Evolutionary conservation across 2,888 invertebrate species (phyloP).

Genomic region (Ditylenchus weischeri): DNA sequence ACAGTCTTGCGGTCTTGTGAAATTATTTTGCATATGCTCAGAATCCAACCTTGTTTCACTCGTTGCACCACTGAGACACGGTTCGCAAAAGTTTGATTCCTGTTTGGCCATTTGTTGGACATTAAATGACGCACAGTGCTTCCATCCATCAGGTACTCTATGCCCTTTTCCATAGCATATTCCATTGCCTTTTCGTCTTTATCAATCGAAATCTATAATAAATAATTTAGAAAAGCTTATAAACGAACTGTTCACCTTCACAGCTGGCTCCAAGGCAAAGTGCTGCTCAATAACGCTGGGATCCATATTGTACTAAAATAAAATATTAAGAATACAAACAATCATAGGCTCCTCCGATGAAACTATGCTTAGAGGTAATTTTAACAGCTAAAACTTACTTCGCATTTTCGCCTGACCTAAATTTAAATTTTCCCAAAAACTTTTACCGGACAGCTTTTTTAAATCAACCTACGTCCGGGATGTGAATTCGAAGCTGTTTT

Average conservation of each 20-base stretch:
- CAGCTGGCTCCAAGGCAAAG: slow-evolving; percentile 3
- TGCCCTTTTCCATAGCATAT: slow-evolving; percentile 25
- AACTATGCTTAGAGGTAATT: too few relatives aligned
- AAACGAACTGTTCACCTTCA: not conserved
- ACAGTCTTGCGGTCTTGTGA: not conserved
- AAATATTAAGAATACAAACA: not conserved
- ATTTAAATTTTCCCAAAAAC: too few relatives aligned
- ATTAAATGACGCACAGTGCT: slow-evolving; percentile 35
- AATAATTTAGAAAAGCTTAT: not conserved
- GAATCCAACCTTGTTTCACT: slow-evolving; percentile 14
- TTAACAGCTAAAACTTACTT: too few relatives aligned
- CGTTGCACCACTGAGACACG: slow-evolving; percentile 23
- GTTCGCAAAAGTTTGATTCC: slow-evolving; percentile 19
- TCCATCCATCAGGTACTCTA: slow-evolving; percentile 32
- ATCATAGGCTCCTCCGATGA: too few relatives aligned
- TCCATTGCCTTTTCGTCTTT: slow-evolving; percentile 13
- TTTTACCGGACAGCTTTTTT: too few relatives aligned
- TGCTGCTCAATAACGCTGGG: not conserved
- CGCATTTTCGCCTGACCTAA: too few relatives aligned
- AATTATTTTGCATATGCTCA: not conserved
- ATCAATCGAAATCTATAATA: not conserved
- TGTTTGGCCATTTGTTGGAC: slow-evolving; percentile 21
- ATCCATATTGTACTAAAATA: slow-evolving; percentile 16
- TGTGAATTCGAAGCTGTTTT: slow-evolving; percentile 13
- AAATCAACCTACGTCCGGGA: slow-evolving; percentile 28